phyloP scores from a whole-genome alignment of 2,888 invertebrate species.

The Biston stratarius region DNA sequence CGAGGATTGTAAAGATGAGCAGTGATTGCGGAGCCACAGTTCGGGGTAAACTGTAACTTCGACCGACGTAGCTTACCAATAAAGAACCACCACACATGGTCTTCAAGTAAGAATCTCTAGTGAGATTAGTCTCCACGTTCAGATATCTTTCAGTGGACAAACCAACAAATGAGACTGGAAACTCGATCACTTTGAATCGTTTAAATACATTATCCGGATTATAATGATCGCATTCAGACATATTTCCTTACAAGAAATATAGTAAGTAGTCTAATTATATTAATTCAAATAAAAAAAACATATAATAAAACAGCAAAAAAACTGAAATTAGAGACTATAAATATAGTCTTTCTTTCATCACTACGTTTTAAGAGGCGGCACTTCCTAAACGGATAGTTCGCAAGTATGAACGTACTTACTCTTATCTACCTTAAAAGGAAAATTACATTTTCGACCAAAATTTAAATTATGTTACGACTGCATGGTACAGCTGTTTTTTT shows the following conservation, averaged over 20 bases:
- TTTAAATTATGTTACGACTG: too few relatives aligned
- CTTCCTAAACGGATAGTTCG: too few relatives aligned
- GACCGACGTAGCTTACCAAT: conserved; percentile 57
- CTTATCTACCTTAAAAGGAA: too few relatives aligned
- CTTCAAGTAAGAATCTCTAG: conserved; percentile 69
- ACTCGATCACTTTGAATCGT: conserved; percentile 73
- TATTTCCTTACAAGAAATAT: conserved; percentile 23
- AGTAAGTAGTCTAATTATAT: background rate
- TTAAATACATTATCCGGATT: conserved; percentile 71
- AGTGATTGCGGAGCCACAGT: too few relatives aligned
- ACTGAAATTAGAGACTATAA: background rate
- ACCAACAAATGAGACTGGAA: conserved; percentile 73
- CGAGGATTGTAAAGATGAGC: too few relatives aligned
- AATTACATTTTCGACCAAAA: too few relatives aligned
- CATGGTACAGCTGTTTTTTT: too few relatives aligned
- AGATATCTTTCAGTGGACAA: conserved; percentile 63
- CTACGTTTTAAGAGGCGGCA: too few relatives aligned
- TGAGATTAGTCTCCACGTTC: conserved; percentile 68
- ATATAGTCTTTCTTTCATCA: too few relatives aligned
- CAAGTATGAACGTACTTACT: too few relatives aligned
- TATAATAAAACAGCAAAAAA: background rate
- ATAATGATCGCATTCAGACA: conserved; percentile 58
- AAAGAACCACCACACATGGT: conserved; percentile 68
- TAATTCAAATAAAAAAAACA: conserved; percentile 2
- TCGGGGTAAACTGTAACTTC: too few relatives aligned